phyloP scores from a whole-genome alignment of 2,888 invertebrate genomes.

The Drosophila mimetica region DNA sequence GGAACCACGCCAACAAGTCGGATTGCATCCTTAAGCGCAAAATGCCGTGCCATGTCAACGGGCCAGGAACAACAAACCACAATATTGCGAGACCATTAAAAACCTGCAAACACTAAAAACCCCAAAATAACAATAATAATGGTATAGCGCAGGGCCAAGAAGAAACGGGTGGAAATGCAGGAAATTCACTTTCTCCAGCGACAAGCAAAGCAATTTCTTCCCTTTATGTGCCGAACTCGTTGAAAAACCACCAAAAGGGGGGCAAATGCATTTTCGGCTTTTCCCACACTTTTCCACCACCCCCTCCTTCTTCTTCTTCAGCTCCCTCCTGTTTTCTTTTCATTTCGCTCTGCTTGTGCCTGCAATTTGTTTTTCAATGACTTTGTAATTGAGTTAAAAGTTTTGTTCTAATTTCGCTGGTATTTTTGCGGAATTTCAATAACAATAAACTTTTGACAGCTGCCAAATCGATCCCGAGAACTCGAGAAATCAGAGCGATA shows the following conservation, averaged over 20 bases:
- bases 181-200: slow-evolving; percentile 57
- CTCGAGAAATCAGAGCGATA: slow-evolving; percentile 6
- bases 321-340: slow-evolving; percentile 24
- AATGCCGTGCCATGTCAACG: slow-evolving; percentile 63
- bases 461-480: neutral
- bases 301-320: too few relatives aligned
- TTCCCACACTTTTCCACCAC: slow-evolving; percentile 18
- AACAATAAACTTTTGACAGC: slow-evolving; percentile 5
- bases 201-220: slow-evolving; percentile 37
- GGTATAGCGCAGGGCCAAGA: slow-evolving; percentile 13
- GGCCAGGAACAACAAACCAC: slow-evolving; percentile 28
- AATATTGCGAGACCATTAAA: slow-evolving; percentile 46
- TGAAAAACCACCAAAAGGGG: slow-evolving; percentile 21
- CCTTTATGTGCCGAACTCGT: slow-evolving; percentile 44
- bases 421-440: slow-evolving; percentile 22
- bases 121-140: slow-evolving; percentile 57
- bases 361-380: slow-evolving; percentile 62
- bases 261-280: slow-evolving; percentile 39
- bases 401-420: slow-evolving; percentile 54
- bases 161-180: slow-evolving; percentile 36
- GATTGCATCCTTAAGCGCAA: slow-evolving; percentile 56
- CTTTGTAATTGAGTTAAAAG: slow-evolving; percentile 67
- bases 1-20: slow-evolving; percentile 20
- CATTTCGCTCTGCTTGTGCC: slow-evolving; percentile 42
- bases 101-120: slow-evolving; percentile 31